These are phyloP conservation scores for Netelia fuscicornis DNA, from an alignment of 2,888 invertebrate genomes.

Conservation along the genomic window DNA sequence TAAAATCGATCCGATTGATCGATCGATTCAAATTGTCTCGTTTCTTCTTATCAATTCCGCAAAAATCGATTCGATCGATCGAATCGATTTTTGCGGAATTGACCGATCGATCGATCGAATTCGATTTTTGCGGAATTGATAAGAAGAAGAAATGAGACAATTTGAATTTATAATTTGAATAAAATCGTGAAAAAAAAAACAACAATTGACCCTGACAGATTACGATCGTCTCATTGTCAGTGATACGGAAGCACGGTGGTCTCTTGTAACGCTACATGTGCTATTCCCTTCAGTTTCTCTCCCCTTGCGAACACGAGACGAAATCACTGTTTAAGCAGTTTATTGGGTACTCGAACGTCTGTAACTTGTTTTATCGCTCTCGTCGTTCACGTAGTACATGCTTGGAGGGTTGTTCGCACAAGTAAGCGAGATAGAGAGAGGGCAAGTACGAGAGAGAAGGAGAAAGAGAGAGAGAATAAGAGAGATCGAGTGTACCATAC, in stretches of 20 bases:
- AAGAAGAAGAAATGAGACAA: too few relatives aligned
- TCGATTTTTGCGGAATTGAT: too few relatives aligned
- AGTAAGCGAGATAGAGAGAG: background rate
- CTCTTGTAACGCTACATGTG: conserved; percentile 41
- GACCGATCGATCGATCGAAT: too few relatives aligned
- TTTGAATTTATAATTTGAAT: too few relatives aligned
- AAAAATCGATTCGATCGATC: too few relatives aligned
- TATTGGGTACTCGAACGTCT: conserved; percentile 59
- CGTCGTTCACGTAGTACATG: conserved; percentile 15
- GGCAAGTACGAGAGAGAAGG: background rate
- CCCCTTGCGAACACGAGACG: conserved; percentile 26
- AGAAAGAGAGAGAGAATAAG: background rate
- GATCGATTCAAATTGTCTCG: too few relatives aligned
- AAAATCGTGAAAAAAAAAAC: too few relatives aligned
- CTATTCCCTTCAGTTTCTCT: conserved; percentile 14
- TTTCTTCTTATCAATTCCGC: too few relatives aligned
- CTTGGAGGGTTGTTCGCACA: background rate
- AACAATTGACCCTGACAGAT: too few relatives aligned
- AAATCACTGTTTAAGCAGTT: conserved; percentile 59
- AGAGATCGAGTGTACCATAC: conserved; percentile 3
- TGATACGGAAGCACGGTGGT: conserved; percentile 2
- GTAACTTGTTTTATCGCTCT: conserved; percentile 60
- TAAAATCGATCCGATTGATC: too few relatives aligned
- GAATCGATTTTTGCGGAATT: too few relatives aligned
- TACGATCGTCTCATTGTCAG: background rate